phyloP scores from a whole-genome alignment of 2,113 vertebrate species.

The Brachyistius frenatus region DNA sequence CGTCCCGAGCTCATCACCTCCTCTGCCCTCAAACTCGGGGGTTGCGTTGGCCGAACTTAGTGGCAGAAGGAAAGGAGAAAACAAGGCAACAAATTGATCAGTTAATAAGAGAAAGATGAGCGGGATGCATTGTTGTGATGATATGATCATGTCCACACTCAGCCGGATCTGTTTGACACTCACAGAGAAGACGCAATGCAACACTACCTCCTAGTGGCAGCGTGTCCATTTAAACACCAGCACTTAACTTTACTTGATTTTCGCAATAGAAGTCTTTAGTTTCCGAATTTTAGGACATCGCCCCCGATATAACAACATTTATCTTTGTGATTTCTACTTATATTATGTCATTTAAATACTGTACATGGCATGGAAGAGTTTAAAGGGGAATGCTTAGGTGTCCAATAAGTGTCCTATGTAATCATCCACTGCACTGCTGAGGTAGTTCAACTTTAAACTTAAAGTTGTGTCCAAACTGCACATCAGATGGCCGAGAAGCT shows the following conservation, averaged over 20 bases:
- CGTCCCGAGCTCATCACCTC: conserved; percentile 94
- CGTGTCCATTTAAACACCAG: background rate
- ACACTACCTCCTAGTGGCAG: conserved; percentile 65
- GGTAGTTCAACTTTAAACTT: too few relatives aligned
- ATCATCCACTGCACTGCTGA: too few relatives aligned
- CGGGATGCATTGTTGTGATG: background rate
- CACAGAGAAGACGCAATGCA: conserved; percentile 6
- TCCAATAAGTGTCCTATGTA: too few relatives aligned
- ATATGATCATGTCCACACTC: background rate
- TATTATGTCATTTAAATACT: background rate
- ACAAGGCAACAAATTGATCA: background rate
- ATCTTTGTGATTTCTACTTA: background rate
- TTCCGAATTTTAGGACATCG: too few relatives aligned
- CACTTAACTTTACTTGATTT: background rate
- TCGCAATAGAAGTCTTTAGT: too few relatives aligned
- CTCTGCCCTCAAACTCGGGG: conserved; percentile 97
- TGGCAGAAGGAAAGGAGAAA: background rate
- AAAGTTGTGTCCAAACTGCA: too few relatives aligned
- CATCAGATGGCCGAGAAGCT: too few relatives aligned
- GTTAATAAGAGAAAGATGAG: background rate
- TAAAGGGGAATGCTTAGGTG: too few relatives aligned
- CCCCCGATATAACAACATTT: too few relatives aligned
- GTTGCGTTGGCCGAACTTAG: conserved; percentile 94
- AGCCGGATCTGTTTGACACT: background rate
- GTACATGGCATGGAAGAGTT: too few relatives aligned